These are phyloP conservation scores for Jaculus jaculus DNA, from an alignment of 2,113 vertebrate genomes.

Conservation along the genomic window DNA sequence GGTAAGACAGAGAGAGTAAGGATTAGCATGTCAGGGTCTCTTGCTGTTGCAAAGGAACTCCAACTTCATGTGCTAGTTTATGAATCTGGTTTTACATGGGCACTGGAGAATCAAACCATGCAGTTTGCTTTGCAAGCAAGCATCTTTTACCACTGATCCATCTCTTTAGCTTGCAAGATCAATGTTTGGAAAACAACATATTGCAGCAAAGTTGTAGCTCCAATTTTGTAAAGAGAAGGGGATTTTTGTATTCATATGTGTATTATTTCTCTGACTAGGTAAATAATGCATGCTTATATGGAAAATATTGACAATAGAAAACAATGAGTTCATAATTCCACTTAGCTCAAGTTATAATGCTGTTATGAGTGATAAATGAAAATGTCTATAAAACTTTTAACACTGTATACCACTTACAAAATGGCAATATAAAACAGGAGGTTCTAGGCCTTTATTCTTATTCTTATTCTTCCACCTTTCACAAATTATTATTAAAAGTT, in stretches of 20 bases:
- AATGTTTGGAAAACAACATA: slow-evolving; percentile 12
- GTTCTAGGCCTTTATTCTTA: neutral
- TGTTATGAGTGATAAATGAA: slow-evolving; percentile 6
- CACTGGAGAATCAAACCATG: too few species aligned
- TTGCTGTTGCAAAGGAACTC: too few species aligned
- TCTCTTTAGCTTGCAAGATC: too few species aligned
- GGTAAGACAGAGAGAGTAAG: too few species aligned
- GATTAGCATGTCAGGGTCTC: too few species aligned
- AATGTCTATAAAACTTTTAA: neutral
- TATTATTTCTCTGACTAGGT: slow-evolving; percentile 13
- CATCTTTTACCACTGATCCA: too few species aligned
- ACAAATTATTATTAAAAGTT: neutral
- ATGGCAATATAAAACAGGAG: neutral
- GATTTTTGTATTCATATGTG: neutral
- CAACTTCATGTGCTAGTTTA: too few species aligned
- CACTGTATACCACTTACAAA: neutral
- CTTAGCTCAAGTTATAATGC: neutral
- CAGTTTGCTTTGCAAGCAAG: too few species aligned
- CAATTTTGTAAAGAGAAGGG: neutral
- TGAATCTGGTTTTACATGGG: too few species aligned
- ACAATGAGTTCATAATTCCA: neutral
- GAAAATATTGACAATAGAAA: slow-evolving; percentile 42
- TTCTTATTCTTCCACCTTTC: slow-evolving; percentile 2
- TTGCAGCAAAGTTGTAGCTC: neutral
- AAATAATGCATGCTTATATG: neutral